These are phyloP conservation scores for Phylloscopus trochilus DNA, from an alignment of 2,113 vertebrate species.

Conservation along the genomic window DNA sequence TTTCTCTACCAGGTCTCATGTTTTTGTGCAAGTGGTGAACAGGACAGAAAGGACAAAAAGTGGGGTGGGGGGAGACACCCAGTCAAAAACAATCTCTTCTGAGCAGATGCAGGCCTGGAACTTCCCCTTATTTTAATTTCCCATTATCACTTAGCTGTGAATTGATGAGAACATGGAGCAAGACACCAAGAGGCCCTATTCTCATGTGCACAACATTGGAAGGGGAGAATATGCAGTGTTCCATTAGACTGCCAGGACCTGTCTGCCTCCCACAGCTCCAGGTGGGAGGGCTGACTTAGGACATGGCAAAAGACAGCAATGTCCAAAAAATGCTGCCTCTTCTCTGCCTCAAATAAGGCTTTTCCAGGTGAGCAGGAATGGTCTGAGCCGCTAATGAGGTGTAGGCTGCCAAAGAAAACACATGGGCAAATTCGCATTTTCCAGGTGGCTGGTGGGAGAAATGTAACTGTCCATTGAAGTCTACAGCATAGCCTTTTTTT, in stretches of 20 bases:
- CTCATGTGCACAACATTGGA: accelerated
- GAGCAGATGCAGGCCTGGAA: background rate
- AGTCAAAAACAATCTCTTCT: background rate
- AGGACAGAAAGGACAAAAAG: background rate
- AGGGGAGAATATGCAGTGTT: background rate
- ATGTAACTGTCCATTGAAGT: background rate
- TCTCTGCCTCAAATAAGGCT: conserved; percentile 55
- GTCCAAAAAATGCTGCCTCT: conserved; percentile 28
- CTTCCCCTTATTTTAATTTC: background rate
- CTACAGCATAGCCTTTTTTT: background rate
- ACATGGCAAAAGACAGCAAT: conserved; percentile 3
- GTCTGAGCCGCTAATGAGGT: background rate
- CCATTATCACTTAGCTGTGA: background rate
- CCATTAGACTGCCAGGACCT: background rate
- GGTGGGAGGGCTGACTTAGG: background rate
- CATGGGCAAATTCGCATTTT: conserved; percentile 14
- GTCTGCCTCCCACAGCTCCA: background rate
- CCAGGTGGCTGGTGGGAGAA: conserved; percentile 31
- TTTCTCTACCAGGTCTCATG: background rate
- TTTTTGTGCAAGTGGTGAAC: background rate
- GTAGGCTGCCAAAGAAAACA: conserved; percentile 38
- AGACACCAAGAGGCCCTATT: background rate
- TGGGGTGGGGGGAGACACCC: background rate
- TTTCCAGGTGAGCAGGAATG: conserved; percentile 66
- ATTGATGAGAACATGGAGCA: background rate